Conservation (phyloP, 53 echinoderm and acorn worm genomes). For the Temnopleurus reevesii region DNA sequence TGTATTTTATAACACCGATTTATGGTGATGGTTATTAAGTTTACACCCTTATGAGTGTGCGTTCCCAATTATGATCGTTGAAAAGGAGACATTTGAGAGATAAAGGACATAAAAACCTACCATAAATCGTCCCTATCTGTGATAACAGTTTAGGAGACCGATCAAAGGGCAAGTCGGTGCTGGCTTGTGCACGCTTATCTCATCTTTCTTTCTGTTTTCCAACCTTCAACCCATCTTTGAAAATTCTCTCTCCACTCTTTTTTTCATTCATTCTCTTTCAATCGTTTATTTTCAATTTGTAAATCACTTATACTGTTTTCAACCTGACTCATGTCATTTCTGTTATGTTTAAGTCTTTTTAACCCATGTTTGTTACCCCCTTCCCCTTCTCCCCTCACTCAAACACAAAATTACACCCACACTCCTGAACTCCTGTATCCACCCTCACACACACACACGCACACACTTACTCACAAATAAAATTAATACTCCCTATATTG, state of each 20-base stretch:
- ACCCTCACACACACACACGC: too few species aligned
- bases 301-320: too few species aligned
- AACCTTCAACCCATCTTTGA: neutral
- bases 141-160: neutral
- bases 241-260: neutral
- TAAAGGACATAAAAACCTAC: conserved; percentile 30
- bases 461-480: too few species aligned
- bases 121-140: conserved; percentile 14
- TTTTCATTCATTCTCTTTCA: neutral
- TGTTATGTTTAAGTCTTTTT: too few species aligned
- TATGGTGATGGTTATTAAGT: conserved; percentile 31
- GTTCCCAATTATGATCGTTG: neutral
- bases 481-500: neutral
- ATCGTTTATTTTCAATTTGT: too few species aligned
- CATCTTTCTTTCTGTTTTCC: neutral
- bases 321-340: too few species aligned
- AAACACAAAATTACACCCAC: too few species aligned
- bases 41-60: conserved; percentile 14
- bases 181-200: neutral
- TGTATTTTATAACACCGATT: conserved; percentile 5
- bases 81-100: conserved; percentile 22
- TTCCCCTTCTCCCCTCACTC: too few species aligned
- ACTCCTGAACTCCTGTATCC: too few species aligned
- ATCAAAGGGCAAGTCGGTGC: neutral
- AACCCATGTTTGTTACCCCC: too few species aligned